phyloP scores from a whole-genome alignment of 2,888 invertebrate genomes.

The Amphipyra tragopoginis region DNA sequence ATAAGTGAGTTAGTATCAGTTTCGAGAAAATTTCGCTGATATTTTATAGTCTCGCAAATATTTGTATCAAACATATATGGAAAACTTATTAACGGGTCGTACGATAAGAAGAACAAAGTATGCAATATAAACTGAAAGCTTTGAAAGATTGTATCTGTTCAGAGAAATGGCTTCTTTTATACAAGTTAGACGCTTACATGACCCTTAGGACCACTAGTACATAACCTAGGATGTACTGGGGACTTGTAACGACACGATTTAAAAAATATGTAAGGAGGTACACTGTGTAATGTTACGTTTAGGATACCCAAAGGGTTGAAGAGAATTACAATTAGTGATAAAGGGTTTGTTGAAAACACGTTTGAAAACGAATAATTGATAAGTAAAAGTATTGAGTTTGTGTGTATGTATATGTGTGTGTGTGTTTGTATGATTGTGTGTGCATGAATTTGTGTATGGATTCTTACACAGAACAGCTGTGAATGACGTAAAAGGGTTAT shows the following conservation, averaged over 20 bases:
- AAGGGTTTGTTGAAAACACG: too few species aligned
- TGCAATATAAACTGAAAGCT: constrained; percentile 34
- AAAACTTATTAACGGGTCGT: constrained; percentile 30
- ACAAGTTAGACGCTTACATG: constrained; percentile 38
- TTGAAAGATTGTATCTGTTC: constrained; percentile 42
- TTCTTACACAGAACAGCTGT: too few species aligned
- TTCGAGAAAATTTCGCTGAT: not conserved
- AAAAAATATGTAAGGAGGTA: constrained; percentile 12
- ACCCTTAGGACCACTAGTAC: constrained; percentile 39
- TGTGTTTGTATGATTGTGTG: too few species aligned
- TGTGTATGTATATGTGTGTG: too few species aligned
- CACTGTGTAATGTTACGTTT: constrained; percentile 12
- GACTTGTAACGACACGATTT: constrained; percentile 28
- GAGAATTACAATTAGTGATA: not conserved
- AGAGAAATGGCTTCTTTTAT: constrained; percentile 38
- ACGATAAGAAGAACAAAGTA: constrained; percentile 30
- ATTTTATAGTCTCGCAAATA: not conserved
- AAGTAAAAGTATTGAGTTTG: too few species aligned
- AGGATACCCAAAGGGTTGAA: constrained; percentile 21
- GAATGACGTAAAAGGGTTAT: too few species aligned
- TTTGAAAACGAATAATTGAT: too few species aligned
- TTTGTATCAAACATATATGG: constrained; percentile 7
- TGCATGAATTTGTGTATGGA: too few species aligned
- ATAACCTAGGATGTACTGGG: constrained; percentile 30
- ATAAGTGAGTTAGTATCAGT: not conserved